phyloP scores from a whole-genome alignment of 2,113 vertebrate species.

The Camelus bactrianus region DNA sequence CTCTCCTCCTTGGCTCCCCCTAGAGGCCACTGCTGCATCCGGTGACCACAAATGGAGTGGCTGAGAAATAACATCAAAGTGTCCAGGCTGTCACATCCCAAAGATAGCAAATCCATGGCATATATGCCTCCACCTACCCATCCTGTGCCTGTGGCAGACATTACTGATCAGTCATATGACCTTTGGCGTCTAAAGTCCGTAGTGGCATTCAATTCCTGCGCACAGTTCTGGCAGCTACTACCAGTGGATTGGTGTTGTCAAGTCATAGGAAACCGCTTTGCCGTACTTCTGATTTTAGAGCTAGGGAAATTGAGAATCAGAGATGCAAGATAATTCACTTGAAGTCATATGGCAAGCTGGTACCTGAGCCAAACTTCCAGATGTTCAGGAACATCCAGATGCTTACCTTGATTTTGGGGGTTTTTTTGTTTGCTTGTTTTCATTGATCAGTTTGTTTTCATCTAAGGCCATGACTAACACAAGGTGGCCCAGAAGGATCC shows the following conservation, averaged over 20 bases:
- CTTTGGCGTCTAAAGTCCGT: not conserved
- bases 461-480: not conserved
- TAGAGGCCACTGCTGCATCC: not conserved
- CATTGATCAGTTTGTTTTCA: not conserved
- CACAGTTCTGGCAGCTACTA: not conserved
- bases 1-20: conserved; percentile 68
- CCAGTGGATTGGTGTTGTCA: not conserved
- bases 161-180: not conserved
- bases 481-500: not conserved
- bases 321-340: not conserved
- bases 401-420: not conserved
- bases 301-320: not conserved
- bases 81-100: not conserved
- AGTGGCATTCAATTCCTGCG: not conserved
- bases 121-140: not conserved
- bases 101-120: not conserved
- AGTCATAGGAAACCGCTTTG: not conserved
- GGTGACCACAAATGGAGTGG: conserved; percentile 49
- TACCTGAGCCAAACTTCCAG: not conserved
- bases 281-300: not conserved
- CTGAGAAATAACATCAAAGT: conserved; percentile 27
- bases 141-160: conserved; percentile 28
- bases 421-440: not conserved
- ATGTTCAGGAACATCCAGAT: not conserved
- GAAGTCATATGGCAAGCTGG: not conserved